A percentile compares a stretch with the other conserved stretches of the same genome.
Conservation (phyloP, 2,797 vertebrate species). For the Pseudomugil tenellus region DNA sequence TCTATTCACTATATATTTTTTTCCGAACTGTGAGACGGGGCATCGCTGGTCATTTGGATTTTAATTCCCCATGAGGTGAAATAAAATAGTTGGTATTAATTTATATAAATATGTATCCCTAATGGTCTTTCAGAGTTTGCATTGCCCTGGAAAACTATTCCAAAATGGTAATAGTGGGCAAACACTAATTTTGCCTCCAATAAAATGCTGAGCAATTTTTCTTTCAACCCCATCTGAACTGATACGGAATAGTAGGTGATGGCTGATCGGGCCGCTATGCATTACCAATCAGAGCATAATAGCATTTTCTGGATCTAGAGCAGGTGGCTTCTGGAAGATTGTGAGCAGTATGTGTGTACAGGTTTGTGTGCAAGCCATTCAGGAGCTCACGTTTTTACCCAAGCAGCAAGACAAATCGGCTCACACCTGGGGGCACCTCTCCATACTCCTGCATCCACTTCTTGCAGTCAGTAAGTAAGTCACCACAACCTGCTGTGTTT, state of each 20-base stretch:
- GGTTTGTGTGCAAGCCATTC: constrained; percentile 21
- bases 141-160: no score
- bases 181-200: not conserved
- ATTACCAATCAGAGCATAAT: not conserved
- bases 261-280: not conserved
- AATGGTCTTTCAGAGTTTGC: no score
- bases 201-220: not conserved
- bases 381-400: constrained; percentile 45
- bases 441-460: constrained; percentile 30
- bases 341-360: not conserved
- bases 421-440: constrained; percentile 41
- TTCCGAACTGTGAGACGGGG: no score
- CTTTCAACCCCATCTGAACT: not conserved
- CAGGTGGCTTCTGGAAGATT: constrained; percentile 31
- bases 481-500: constrained; percentile 49
- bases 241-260: not conserved
- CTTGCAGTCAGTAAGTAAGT: constrained; percentile 33
- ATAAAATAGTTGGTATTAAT: no score
- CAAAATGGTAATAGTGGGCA: no score
- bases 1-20: no score
- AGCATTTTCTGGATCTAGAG: constrained; percentile 8
- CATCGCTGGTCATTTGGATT: no score
- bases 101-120: no score
- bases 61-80: no score
- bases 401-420: constrained; percentile 55